A percentile compares a stretch with the other conserved stretches of the same genome.
These are phyloP conservation scores for Vulpes ferrilata DNA, from an alignment of 2,113 vertebrate species.

Conservation along the genomic window DNA sequence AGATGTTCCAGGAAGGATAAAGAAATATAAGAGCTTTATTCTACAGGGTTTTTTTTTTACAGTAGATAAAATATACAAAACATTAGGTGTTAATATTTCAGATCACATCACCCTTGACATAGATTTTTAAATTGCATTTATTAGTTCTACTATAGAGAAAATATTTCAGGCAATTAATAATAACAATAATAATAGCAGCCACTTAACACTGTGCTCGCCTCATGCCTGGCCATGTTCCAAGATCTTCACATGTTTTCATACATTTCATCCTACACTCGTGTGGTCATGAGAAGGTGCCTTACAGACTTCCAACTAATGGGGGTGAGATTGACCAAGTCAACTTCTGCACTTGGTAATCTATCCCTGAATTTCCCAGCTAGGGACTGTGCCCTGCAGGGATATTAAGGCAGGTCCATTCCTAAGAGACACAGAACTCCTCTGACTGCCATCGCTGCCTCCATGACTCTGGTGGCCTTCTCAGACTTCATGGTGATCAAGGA, in stretches of 20 bases:
- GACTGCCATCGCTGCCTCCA: background rate
- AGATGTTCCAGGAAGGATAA: background rate
- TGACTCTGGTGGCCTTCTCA: no score
- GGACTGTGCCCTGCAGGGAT: background rate
- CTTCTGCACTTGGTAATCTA: background rate
- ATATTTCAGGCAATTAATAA: background rate
- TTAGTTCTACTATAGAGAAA: background rate
- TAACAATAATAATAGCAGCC: background rate
- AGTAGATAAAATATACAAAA: background rate
- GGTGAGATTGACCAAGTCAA: rapidly evolving
- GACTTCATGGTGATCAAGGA: background rate
- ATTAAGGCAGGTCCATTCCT: background rate
- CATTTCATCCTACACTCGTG: background rate
- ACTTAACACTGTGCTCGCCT: background rate
- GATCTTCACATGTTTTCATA: background rate
- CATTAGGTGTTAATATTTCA: background rate
- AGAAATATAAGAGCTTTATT: background rate
- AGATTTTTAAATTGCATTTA: background rate
- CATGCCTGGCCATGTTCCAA: background rate
- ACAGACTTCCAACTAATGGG: background rate
- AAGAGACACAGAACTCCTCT: background rate
- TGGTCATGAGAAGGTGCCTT: background rate
- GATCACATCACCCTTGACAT: background rate
- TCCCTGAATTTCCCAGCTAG: background rate
- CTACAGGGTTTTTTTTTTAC: background rate